Evolutionary conservation across 2,113 vertebrate species (phyloP).

Genomic region (Varanus komodoensis): DNA sequence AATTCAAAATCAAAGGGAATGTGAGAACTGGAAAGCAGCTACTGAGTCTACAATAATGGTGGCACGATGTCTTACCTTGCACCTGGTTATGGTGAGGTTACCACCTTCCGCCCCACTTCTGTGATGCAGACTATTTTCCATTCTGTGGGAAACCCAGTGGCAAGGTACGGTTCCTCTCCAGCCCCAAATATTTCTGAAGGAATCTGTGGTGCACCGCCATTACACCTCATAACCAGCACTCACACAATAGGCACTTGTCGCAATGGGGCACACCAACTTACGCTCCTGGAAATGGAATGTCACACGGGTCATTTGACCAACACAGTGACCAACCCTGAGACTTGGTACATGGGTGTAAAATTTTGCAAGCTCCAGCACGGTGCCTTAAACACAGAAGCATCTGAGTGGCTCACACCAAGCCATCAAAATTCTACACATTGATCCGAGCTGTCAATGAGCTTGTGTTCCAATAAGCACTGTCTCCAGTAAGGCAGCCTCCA

Average conservation of each 20-base stretch:
- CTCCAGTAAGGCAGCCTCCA: neutral
- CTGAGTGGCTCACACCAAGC: neutral
- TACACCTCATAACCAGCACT: neutral
- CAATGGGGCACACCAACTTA: neutral
- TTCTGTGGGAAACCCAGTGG: neutral
- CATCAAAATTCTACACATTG: conserved; percentile 14
- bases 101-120: neutral
- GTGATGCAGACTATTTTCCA: neutral
- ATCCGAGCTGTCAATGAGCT: conserved; percentile 2
- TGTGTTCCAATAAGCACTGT: neutral
- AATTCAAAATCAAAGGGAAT: neutral
- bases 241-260: neutral
- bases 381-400: neutral
- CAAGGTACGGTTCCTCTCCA: neutral
- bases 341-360: neutral
- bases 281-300: neutral
- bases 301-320: neutral
- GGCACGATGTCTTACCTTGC: too few species aligned
- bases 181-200: neutral
- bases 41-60: neutral
- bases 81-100: neutral
- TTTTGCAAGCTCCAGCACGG: neutral
- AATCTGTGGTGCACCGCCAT: neutral
- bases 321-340: neutral
- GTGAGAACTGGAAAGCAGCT: neutral